phyloP scores from a whole-genome alignment of 2,797 vertebrate species.

The Sylvia borin region DNA sequence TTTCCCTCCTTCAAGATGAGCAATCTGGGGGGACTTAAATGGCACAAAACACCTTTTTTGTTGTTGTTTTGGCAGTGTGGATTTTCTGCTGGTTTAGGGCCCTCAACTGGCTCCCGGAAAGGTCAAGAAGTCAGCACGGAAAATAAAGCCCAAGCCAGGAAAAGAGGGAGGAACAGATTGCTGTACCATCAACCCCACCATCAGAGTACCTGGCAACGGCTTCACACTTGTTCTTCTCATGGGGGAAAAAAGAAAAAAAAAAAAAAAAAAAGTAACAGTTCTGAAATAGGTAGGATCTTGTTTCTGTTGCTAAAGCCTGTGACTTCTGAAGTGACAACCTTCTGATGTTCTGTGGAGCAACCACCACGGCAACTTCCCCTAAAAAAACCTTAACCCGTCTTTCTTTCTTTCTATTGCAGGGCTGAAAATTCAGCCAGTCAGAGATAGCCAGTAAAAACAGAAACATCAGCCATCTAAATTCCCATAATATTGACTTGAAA shows the following conservation, averaged over 20 bases:
- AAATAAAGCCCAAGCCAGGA: neutral
- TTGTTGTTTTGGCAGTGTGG: neutral
- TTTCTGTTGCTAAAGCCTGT: neutral
- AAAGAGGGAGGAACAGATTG: neutral
- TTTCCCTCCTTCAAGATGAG: neutral
- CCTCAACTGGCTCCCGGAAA: neutral
- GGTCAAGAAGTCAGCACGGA: neutral
- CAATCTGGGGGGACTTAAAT: neutral
- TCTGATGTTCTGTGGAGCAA: neutral
- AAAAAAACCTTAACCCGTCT: neutral
- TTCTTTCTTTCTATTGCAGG: neutral
- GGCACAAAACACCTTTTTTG: neutral
- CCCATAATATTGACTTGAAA: slow-evolving; percentile 56
- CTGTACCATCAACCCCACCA: neutral
- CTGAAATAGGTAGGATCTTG: slow-evolving; percentile 36
- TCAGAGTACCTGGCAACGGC: slow-evolving; percentile 48
- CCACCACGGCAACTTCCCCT: neutral
- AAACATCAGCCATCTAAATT: slow-evolving; percentile 55
- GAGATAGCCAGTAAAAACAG: slow-evolving; percentile 44
- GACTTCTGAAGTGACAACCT: neutral
- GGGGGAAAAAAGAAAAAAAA: neutral
- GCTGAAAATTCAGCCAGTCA: slow-evolving; percentile 34
- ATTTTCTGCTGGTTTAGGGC: neutral
- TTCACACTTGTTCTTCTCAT: slow-evolving; percentile 70
- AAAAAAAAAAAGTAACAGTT: slow-evolving; percentile 60